Percentiles rank a stretch among this genome's conserved stretches.
phyloP scores from a whole-genome alignment of 64 coral and sea anemone species.

The Actinia tenebrosa region DNA sequence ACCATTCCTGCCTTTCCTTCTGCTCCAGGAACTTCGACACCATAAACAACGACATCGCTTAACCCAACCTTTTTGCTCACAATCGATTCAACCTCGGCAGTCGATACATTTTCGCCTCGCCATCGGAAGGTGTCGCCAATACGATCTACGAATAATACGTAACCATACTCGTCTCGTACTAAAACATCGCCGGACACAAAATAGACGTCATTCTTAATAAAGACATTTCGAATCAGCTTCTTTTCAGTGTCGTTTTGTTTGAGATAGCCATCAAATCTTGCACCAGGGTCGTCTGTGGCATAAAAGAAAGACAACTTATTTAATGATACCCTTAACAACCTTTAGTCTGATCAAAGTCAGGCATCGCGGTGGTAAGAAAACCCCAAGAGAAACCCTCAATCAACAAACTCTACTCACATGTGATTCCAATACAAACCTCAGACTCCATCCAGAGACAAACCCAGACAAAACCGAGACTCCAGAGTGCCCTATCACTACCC shows the following conservation, averaged over 20 bases:
- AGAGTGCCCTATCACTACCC: too few relatives aligned
- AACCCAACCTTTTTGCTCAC: constrained; percentile 61
- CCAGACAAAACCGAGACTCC: too few relatives aligned
- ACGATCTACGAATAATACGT: constrained; percentile 87
- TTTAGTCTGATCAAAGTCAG: too few relatives aligned
- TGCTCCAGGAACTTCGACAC: constrained; percentile 74
- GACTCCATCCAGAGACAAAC: too few relatives aligned
- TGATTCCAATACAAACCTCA: too few relatives aligned
- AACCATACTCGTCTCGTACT: constrained; percentile 72
- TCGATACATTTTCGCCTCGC: constrained; percentile 95
- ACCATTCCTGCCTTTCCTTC: constrained; percentile 79
- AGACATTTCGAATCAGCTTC: constrained; percentile 73
- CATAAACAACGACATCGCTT: constrained; percentile 70
- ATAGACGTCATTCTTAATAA: constrained; percentile 48
- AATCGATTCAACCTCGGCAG: constrained; percentile 80
- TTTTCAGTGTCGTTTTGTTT: constrained; percentile 68
- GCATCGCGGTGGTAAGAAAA: too few relatives aligned
- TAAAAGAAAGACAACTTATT: background rate
- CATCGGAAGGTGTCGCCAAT: constrained; percentile 96
- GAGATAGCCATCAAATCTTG: constrained; percentile 80
- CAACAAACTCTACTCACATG: too few relatives aligned
- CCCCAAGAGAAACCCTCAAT: too few relatives aligned
- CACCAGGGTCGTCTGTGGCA: constrained; percentile 26
- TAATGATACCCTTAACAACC: too few relatives aligned
- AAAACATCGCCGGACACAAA: constrained; percentile 72